Conservation (phyloP, 2,888 invertebrate genomes). For the Steromphala cineraria region DNA sequence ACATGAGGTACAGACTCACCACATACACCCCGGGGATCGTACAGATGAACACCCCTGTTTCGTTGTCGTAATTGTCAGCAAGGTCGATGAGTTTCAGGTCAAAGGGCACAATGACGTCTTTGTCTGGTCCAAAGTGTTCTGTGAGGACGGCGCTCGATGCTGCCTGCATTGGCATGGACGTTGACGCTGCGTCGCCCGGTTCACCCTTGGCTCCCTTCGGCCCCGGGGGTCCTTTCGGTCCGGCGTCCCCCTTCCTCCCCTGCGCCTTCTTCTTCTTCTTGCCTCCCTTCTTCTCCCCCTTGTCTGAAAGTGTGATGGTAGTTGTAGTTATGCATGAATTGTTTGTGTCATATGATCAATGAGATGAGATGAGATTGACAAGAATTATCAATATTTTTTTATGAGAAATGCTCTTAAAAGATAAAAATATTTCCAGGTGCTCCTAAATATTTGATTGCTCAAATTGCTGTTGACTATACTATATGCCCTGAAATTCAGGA, state of each 20-base stretch:
- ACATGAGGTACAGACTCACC: slow-evolving; percentile 50
- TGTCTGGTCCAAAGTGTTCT: slow-evolving; percentile 49
- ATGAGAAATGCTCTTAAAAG: no score
- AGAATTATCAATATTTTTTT: no score
- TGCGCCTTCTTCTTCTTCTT: neutral
- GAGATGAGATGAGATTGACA: no score
- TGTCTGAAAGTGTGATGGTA: neutral
- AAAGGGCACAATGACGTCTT: slow-evolving; percentile 49
- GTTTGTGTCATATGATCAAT: no score
- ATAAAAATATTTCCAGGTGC: no score
- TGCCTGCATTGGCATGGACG: slow-evolving; percentile 31
- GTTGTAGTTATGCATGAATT: no score
- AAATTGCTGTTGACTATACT: no score
- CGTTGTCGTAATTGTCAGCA: slow-evolving; percentile 53
- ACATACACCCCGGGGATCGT: slow-evolving; percentile 52
- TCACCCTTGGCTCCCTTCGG: slow-evolving; percentile 30
- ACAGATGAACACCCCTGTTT: slow-evolving; percentile 49
- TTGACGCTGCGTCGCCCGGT: slow-evolving; percentile 4
- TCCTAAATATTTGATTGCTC: no score
- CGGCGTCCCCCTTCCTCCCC: neutral
- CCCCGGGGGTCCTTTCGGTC: slow-evolving; percentile 10
- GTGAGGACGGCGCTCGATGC: slow-evolving; percentile 48
- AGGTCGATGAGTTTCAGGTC: slow-evolving; percentile 48
- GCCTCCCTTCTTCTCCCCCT: neutral
- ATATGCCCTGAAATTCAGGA: no score